A percentile compares a stretch with the other conserved stretches of the same genome.
These are phyloP conservation scores for Heloderma charlesbogerti DNA, from an alignment of 2,113 vertebrate species.

Conservation along the genomic window DNA sequence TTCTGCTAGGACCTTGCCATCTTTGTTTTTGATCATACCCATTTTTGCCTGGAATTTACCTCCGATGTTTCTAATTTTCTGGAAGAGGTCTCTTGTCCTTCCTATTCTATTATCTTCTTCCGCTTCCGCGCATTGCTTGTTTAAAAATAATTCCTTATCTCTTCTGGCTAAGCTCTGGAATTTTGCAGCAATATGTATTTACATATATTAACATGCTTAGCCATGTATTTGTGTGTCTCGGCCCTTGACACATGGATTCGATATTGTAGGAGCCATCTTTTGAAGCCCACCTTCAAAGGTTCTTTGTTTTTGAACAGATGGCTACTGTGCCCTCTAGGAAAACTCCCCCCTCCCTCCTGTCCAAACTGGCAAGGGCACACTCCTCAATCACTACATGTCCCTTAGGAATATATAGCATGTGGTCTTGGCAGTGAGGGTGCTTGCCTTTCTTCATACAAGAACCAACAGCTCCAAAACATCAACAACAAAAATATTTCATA, in stretches of 20 bases:
- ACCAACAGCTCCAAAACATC: background rate
- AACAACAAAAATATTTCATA: slow-evolving; percentile 4
- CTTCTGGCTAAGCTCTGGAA: too few species aligned
- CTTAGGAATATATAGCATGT: background rate
- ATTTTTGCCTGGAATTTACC: too few species aligned
- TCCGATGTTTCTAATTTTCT: too few species aligned
- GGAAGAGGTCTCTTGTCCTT: too few species aligned
- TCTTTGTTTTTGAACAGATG: slow-evolving; percentile 23
- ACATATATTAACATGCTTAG: background rate
- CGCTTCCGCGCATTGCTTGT: too few species aligned
- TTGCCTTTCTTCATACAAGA: background rate
- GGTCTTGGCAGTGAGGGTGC: background rate
- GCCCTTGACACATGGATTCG: background rate
- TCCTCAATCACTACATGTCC: background rate
- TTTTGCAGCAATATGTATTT: background rate
- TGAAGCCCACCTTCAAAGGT: slow-evolving; percentile 5
- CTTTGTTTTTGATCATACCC: too few species aligned
- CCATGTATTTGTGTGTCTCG: background rate
- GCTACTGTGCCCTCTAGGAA: slow-evolving; percentile 22
- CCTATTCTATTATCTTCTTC: too few species aligned
- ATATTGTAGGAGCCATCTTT: background rate
- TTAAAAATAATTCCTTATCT: too few species aligned
- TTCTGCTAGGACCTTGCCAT: too few species aligned
- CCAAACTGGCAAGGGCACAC: background rate
- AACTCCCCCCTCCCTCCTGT: background rate